These are phyloP conservation scores for Xenops minutus DNA, from an alignment of 2,797 vertebrate genomes.

Conservation along the genomic window DNA sequence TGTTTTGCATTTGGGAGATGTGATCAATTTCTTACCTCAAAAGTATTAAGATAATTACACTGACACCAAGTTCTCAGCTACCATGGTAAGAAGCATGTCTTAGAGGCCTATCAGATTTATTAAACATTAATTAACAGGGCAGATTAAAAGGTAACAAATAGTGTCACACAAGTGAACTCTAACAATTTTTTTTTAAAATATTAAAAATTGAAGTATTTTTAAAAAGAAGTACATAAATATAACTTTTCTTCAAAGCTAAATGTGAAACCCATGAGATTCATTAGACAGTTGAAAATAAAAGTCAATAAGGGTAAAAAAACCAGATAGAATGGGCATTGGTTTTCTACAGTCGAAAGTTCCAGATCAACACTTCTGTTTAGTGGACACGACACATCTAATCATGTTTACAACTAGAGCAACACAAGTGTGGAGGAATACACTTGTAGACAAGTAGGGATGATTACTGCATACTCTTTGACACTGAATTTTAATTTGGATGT, in stretches of 20 bases:
- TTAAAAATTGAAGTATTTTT: background rate
- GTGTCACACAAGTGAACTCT: background rate
- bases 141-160: background rate
- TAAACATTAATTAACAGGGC: background rate
- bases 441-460: background rate
- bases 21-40: background rate
- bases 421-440: background rate
- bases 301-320: background rate
- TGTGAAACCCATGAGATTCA: background rate
- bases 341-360: background rate
- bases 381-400: background rate
- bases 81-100: background rate
- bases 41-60: background rate
- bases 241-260: background rate
- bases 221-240: background rate
- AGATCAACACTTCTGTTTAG: background rate
- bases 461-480: background rate
- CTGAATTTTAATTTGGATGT: background rate
- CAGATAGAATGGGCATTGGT: accelerated
- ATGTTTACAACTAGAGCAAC: background rate
- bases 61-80: background rate
- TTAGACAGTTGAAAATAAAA: background rate
- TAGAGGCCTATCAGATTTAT: background rate
- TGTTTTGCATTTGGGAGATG: background rate
- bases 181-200: background rate